phyloP scores from a whole-genome alignment of 2,797 vertebrate species.

The Peromyscus melanophrys region DNA sequence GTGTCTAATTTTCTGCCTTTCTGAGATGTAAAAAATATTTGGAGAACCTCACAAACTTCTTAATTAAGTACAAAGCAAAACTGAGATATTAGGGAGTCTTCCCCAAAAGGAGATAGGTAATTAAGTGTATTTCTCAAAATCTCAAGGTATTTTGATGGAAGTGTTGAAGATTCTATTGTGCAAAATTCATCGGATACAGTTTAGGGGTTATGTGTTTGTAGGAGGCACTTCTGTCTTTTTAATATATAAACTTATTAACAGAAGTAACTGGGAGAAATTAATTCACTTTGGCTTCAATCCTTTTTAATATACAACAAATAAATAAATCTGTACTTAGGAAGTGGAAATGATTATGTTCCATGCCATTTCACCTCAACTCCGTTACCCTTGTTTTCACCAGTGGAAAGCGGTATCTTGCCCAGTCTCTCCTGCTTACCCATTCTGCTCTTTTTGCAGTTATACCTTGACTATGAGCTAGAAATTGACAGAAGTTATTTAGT shows the following conservation, averaged over 20 bases:
- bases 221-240: background rate
- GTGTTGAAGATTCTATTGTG: background rate
- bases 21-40: slow-evolving; percentile 13
- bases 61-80: slow-evolving; percentile 63
- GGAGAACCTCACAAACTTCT: slow-evolving; percentile 18
- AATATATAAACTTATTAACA: background rate
- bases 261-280: background rate
- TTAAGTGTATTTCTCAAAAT: slow-evolving; percentile 18
- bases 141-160: background rate
- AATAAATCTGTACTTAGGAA: background rate
- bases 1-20: slow-evolving; percentile 42
- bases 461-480: background rate
- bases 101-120: background rate
- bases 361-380: background rate
- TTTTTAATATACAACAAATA: background rate
- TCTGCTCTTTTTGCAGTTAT: background rate
- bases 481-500: too few species aligned
- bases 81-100: background rate
- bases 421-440: background rate
- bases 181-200: background rate
- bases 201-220: background rate
- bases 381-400: background rate
- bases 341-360: background rate
- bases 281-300: background rate
- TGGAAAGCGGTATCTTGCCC: background rate